Base-by-base conservation (phyloP, 1,140 invertebrate species). In the Anthonomus grandis region DNA sequence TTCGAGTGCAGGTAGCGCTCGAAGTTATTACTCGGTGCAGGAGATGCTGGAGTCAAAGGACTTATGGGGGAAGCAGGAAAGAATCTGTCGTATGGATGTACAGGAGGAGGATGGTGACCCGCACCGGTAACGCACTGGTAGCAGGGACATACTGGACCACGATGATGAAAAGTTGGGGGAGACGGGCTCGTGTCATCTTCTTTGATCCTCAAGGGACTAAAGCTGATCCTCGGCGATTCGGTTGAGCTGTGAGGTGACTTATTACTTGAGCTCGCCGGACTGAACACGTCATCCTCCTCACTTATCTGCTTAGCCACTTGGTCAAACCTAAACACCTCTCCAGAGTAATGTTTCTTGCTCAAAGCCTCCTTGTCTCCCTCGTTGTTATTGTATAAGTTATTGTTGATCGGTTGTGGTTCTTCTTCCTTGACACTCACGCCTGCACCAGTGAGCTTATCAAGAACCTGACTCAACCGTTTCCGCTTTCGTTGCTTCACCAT, bases 1-100 rank as follows among this genome's bases (percentile, higher is more conserved):
- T 87, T 87, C 50, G 82, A 81, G 60, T 86, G 83, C 52, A 89
- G 75, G 70, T 86, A 87, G 59, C 85, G 83, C 65, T 85, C 84
- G 68, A 86, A 86, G 57, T 73, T 82, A 65, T 81, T 82, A 1
- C 78, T 73, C 3, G 79, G 75, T 15, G 77, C 74, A 2, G 79
- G 66, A 10, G 79, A 76, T 36, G 79, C 70, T 0, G 83, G 82
- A 0, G 84, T 75, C 58, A 85, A 64, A 0, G 83, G 80, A 12
- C 83, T 83, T 3, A 82, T 64, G 0, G 83, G 82, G 1, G 84
- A 82, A 5, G 83, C 68, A 2, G 78, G 78, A 21, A 83, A 81
- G 45, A 81, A 75, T 42, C 79, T 67, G 67, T 81, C 75, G 64
- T 79, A 75, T 2, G 83, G 79, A 31, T 80, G 76, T 13, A 73